Evolutionary conservation across 1,140 invertebrate genomes (phyloP), one percentile per base, ranked within the genome.

Genomic region (Halyomorpha halys): DNA sequence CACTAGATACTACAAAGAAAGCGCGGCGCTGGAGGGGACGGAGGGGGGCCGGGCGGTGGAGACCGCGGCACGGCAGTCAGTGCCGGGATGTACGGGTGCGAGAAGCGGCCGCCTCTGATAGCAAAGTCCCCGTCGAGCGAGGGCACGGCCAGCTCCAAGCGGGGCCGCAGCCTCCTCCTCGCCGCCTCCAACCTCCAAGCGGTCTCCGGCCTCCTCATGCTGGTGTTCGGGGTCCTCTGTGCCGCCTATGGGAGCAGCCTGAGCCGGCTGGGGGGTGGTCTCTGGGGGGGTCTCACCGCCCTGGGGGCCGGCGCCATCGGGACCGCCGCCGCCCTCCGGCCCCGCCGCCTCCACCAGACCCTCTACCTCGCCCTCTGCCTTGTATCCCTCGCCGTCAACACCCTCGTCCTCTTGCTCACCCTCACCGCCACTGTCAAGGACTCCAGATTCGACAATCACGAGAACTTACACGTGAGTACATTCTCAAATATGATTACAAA

Each of bases 231-330:
- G 4, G 78, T 79, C 19, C 67, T 81, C 60, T 78, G 78, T 6
- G 77, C 83, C 59, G 74, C 80, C 59, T 79, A 82, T 71, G 78
- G 77, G 19, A 76, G 80, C 6, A 77, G 78, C 45, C 72, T 83
- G 70, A 75, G 79, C n/a, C 69, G 78, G 67, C 80, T 80, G 45
- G 81, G 81, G 2, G 80, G 78, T 0, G 82, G 81, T 0, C 74
- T 83, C 62, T 83, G 81, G 82, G 78, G 80, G 54, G 82, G 82
- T 14, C 78, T 80, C 62, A 72, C 81, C 39, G 79, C 81, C 15
- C 77, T 81, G 25, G 74, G 76, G 9, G 76, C 79, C 5, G 81
- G 81, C 4, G 76, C 80, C 1, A 74, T 80, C 4, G 81, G 81
- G 0, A 73, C 81, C 19, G 69, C 82, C 8, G 79, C 81, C 45